phyloP scores from a whole-genome alignment of 2,797 vertebrate genomes.

The Leptoclinus maculatus region DNA sequence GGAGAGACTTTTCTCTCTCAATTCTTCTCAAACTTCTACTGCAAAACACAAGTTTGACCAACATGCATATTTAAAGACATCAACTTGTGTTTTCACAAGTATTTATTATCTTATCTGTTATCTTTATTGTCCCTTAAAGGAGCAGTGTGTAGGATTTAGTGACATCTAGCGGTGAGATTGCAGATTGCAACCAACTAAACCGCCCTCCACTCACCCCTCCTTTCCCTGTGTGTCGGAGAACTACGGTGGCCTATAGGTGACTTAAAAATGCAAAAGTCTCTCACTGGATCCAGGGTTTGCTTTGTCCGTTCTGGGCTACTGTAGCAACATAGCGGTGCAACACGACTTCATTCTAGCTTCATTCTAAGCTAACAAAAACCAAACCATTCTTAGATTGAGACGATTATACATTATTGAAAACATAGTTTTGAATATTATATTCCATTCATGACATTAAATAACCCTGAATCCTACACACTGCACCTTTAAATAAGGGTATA shows the following conservation, averaged over 20 bases:
- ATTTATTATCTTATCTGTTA: background rate
- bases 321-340: background rate
- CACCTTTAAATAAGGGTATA: background rate
- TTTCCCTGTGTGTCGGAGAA: background rate
- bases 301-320: background rate
- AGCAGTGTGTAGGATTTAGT: no score
- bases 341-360: background rate
- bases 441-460: background rate
- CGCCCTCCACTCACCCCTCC: background rate
- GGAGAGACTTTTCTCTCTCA: background rate
- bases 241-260: background rate
- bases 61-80: background rate
- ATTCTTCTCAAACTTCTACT: background rate
- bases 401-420: background rate
- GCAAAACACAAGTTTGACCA: slow-evolving; percentile 1
- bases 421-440: background rate
- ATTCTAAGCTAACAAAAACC: background rate
- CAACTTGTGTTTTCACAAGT: background rate
- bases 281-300: background rate
- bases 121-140: background rate
- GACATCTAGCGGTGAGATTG: no score
- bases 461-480: background rate
- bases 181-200: background rate
- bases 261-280: background rate
- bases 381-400: background rate